Percentiles rank a stretch among this genome's conserved stretches.
Conservation (phyloP, 2,888 invertebrate genomes). For the Phytoseiulus persimilis region DNA sequence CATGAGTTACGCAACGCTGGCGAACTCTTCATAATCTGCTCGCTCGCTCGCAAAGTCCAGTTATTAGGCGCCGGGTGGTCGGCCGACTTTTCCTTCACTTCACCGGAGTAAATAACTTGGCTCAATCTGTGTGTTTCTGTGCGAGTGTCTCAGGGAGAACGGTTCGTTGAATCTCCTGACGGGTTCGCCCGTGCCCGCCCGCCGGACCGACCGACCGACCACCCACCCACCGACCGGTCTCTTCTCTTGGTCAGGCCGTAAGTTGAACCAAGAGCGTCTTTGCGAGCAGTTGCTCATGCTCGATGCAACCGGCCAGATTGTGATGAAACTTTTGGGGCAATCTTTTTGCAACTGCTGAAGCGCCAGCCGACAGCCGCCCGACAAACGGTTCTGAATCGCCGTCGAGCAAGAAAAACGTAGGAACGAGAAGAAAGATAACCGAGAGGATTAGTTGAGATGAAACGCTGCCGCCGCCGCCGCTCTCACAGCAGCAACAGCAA, state of each 20-base stretch:
- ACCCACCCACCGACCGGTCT: not conserved
- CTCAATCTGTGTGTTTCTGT: not conserved
- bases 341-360: not conserved
- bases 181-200: not conserved
- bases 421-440: not conserved
- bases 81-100: not conserved
- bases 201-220: not conserved
- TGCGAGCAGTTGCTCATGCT: not conserved
- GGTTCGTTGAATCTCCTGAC: not conserved
- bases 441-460: not conserved
- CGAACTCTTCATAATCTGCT: not conserved
- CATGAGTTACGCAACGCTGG: not conserved
- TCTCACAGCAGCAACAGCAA: not conserved
- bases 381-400: not conserved
- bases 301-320: not conserved
- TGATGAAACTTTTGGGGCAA: not conserved
- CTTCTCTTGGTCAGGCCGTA: no score
- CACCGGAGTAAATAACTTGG: not conserved
- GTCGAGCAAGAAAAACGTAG: not conserved
- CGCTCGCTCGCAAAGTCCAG: not conserved
- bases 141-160: not conserved
- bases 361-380: not conserved
- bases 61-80: not conserved
- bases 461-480: not conserved
- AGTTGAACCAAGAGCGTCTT: not conserved